Base-by-base conservation (phyloP, 2,797 vertebrate genomes). In the Columba guinea region DNA sequence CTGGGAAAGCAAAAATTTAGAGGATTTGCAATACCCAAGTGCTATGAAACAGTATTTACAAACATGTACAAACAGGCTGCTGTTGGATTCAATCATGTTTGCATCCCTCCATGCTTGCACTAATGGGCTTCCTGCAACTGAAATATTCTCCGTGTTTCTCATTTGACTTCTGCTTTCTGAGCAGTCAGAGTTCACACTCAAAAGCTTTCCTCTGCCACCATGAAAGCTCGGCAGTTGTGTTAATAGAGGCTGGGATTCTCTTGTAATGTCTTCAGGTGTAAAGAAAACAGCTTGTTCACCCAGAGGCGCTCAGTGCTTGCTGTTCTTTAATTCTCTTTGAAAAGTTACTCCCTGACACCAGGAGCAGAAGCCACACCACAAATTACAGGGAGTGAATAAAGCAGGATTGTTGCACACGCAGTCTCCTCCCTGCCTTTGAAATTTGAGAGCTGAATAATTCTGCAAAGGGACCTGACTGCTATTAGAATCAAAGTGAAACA, bases 231-330 rank as follows among this genome's bases (percentile, higher is more conserved):
- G 32, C 87, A 76, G 49, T 79, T 81, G 80, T 84, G 89, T 86
- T 93, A 95, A 93, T 65, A 84, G 90, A 94, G 86, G 32, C 86
- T 84, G 81, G 60, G 90, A 91, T 90, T 80, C 94, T 94, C 77
- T 87, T 95, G 88, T 95, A 89, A 85, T 71, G 58, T 95, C 95
- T 94, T 90, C 93, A 92, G 93, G 93, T 95, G 93, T 85, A 95
- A 95, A 93, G 90, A 96, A 94, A 94, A 93, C 94, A 96, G 88
- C 84, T 94, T 84, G 86, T 93, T 95, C 95, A 87, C 94, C 93
- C 86, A 96, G 84, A 93, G 95, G 95, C 63, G 4, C 93, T 89
- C 79, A 70, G 75, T 60, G 85, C 88, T 89, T 77, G 87, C 93
- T 96, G 87, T 87, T 91, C 63, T 84, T 87, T 71, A 89, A 92